Evolutionary conservation across 1,140 invertebrate genomes (phyloP).

Genomic region (Musca vetustissima): DNA sequence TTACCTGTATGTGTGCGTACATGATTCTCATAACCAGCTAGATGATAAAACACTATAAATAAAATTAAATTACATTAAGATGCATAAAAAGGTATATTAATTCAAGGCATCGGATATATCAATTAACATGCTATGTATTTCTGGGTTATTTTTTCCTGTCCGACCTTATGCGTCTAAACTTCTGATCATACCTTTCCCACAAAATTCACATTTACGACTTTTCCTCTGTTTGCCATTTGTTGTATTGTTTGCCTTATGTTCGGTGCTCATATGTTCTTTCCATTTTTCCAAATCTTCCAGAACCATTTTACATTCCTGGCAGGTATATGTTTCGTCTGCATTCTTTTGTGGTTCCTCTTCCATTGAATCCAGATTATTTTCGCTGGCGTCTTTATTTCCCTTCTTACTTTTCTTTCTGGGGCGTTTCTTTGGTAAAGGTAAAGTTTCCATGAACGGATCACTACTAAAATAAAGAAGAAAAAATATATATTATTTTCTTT

Average conservation of each 20-base stretch:
- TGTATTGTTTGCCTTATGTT: background rate
- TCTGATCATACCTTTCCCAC: background rate
- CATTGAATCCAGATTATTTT: no score
- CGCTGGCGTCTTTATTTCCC: no score
- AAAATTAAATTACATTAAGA: background rate
- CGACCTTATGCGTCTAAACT: background rate
- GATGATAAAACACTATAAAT: background rate
- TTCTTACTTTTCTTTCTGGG: no score
- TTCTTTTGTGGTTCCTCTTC: no score
- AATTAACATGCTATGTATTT: no score
- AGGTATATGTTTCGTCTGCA: background rate
- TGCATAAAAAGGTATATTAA: background rate
- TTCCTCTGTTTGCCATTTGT: background rate
- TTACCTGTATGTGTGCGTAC: conserved; percentile 1
- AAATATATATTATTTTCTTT: background rate
- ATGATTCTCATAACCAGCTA: background rate
- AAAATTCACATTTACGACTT: background rate
- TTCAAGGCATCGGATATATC: no score
- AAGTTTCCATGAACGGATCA: no score
- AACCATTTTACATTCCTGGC: background rate
- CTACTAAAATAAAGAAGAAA: no score
- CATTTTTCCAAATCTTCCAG: background rate
- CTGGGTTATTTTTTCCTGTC: background rate
- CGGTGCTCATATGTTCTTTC: background rate
- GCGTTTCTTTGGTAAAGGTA: no score